Conservation (phyloP, 1,140 invertebrate species). For the Ylistrum balloti region DNA sequence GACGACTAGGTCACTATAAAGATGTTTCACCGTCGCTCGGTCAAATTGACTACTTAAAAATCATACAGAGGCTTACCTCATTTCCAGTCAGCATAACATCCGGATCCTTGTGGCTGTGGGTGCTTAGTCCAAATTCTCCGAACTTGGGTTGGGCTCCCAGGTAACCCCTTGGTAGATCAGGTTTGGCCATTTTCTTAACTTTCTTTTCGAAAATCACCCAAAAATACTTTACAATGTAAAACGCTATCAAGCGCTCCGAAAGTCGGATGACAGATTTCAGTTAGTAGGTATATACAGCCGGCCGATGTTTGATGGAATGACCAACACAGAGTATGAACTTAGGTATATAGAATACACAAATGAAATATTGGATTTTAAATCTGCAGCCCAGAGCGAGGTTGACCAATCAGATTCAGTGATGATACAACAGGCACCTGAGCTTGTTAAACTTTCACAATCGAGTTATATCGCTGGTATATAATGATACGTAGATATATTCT, state of each 20-base stretch:
- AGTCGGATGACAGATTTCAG: background rate
- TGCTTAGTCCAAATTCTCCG: conserved; percentile 70
- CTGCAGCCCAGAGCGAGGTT: conserved; percentile 17
- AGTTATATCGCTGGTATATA: background rate
- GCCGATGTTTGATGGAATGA: background rate
- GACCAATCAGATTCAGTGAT: conserved; percentile 1
- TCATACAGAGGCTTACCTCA: conserved; percentile 42
- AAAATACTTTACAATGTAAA: background rate
- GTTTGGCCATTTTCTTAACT: conserved; percentile 50
- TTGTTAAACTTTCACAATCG: conserved; percentile 28
- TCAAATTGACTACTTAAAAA: too few species aligned
- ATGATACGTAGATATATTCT: background rate
- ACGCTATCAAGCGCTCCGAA: conserved; percentile 11
- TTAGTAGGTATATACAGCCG: background rate
- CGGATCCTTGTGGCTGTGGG: conserved; percentile 76
- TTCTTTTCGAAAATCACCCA: background rate
- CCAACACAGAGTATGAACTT: background rate
- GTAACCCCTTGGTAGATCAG: conserved; percentile 75
- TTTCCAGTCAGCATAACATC: conserved; percentile 46
- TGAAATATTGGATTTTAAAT: background rate
- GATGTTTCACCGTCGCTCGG: too few species aligned
- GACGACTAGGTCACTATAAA: too few species aligned
- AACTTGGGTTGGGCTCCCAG: conserved; percentile 79
- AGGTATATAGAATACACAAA: background rate
- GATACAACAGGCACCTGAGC: background rate